phyloP scores from a whole-genome alignment of 1,140 invertebrate species.

The Galendromus occidentalis region DNA sequence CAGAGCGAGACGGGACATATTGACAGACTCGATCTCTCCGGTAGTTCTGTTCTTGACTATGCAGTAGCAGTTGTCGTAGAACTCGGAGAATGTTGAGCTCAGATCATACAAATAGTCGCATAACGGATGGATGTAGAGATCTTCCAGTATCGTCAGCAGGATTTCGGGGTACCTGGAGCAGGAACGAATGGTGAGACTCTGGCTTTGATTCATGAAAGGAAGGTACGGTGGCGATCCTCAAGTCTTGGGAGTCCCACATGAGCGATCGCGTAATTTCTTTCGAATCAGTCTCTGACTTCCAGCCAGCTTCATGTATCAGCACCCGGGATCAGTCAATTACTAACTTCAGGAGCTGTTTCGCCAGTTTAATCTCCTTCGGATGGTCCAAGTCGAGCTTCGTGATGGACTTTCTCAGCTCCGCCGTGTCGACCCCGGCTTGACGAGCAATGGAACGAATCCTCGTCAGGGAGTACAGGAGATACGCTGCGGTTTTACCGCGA shows the following conservation, averaged over 20 bases:
- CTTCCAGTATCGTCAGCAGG: slow-evolving; percentile 55
- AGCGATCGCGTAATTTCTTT: too few relatives aligned
- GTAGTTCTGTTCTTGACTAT: slow-evolving; percentile 55
- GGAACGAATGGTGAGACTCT: slow-evolving; percentile 19
- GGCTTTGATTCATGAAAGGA: too few relatives aligned
- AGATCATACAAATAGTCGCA: slow-evolving; percentile 95
- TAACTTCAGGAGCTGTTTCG: slow-evolving; percentile 41
- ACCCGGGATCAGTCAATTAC: neutral
- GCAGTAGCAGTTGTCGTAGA: slow-evolving; percentile 95
- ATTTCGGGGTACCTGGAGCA: slow-evolving; percentile 66
- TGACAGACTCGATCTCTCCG: slow-evolving; percentile 57
- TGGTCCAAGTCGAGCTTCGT: slow-evolving; percentile 48
- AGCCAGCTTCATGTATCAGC: neutral
- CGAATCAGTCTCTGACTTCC: too few relatives aligned
- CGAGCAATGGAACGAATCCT: slow-evolving; percentile 77
- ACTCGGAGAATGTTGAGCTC: slow-evolving; percentile 70
- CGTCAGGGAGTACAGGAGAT: slow-evolving; percentile 84
- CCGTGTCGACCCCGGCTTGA: slow-evolving; percentile 42
- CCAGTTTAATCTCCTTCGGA: slow-evolving; percentile 84
- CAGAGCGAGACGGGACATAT: slow-evolving; percentile 65
- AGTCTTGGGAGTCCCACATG: neutral
- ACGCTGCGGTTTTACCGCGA: slow-evolving; percentile 94
- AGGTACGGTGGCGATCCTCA: neutral
- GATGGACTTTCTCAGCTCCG: slow-evolving; percentile 37
- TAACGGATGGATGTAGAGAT: slow-evolving; percentile 65